These are phyloP conservation scores for Andrena bicolor DNA, from an alignment of 2,888 invertebrate genomes.

Conservation along the genomic window DNA sequence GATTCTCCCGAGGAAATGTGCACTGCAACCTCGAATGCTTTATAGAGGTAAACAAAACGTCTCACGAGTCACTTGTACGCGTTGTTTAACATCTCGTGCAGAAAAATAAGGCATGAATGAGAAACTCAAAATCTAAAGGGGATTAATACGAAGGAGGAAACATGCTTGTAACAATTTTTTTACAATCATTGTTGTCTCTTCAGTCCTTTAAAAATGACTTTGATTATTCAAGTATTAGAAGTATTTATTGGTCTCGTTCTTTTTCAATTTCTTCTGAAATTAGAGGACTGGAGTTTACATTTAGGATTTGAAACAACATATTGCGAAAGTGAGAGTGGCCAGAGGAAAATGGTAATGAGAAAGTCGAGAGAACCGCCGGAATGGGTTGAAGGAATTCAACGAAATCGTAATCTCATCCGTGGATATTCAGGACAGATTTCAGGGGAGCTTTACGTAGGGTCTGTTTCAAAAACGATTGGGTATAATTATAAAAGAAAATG, in stretches of 20 bases:
- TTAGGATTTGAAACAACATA: background rate
- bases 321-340: background rate
- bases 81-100: background rate
- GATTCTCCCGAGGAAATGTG: background rate
- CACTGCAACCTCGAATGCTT: background rate
- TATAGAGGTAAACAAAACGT: background rate
- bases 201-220: no score
- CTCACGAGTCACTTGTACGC: background rate
- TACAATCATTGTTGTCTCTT: background rate
- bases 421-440: background rate
- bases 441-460: background rate
- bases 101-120: background rate
- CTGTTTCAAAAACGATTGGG: background rate
- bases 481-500: background rate
- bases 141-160: background rate
- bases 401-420: conserved; percentile 15
- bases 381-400: conserved; percentile 6
- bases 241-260: background rate
- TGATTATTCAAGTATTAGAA: background rate
- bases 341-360: conserved; percentile 1
- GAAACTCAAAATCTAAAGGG: background rate
- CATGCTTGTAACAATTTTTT: background rate
- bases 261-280: background rate
- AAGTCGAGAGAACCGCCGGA: background rate
- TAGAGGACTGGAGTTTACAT: background rate